phyloP scores from a whole-genome alignment of 2,888 invertebrate genomes.

The Drosophila paranaensis region DNA sequence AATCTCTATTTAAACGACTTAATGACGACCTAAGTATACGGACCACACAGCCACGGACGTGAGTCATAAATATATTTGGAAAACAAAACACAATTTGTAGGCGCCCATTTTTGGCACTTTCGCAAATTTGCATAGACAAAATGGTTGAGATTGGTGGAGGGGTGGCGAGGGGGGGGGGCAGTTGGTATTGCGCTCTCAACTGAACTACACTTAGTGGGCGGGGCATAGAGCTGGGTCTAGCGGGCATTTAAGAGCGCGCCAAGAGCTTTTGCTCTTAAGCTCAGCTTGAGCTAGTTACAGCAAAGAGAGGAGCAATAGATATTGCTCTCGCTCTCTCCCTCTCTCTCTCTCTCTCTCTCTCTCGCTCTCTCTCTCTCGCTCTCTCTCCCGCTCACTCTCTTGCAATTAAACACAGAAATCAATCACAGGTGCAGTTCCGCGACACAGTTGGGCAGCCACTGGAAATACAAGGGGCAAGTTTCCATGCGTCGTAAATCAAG shows the following conservation, averaged over 20 bases:
- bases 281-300: background rate
- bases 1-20: slow-evolving; percentile 65
- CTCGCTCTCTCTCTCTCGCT: background rate
- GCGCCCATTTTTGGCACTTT: slow-evolving; percentile 69
- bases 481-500: slow-evolving; percentile 77
- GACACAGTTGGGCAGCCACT: slow-evolving; percentile 58
- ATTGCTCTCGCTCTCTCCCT: background rate
- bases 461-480: slow-evolving; percentile 57
- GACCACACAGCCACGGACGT: slow-evolving; percentile 49
- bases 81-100: slow-evolving; percentile 37
- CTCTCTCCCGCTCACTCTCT: background rate
- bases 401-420: slow-evolving; percentile 51
- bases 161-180: background rate
- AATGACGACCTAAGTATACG: slow-evolving; percentile 53
- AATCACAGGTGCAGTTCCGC: slow-evolving; percentile 71
- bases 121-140: slow-evolving; percentile 30
- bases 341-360: background rate
- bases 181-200: slow-evolving; percentile 1
- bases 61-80: slow-evolving; percentile 47
- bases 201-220: slow-evolving; percentile 54
- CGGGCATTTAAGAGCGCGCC: slow-evolving; percentile 37
- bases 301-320: background rate
- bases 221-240: slow-evolving; percentile 49
- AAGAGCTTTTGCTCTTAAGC: slow-evolving; percentile 24
- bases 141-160: background rate